Conservation (phyloP, 2,113 vertebrate species). For the Ardeotis arabs region DNA sequence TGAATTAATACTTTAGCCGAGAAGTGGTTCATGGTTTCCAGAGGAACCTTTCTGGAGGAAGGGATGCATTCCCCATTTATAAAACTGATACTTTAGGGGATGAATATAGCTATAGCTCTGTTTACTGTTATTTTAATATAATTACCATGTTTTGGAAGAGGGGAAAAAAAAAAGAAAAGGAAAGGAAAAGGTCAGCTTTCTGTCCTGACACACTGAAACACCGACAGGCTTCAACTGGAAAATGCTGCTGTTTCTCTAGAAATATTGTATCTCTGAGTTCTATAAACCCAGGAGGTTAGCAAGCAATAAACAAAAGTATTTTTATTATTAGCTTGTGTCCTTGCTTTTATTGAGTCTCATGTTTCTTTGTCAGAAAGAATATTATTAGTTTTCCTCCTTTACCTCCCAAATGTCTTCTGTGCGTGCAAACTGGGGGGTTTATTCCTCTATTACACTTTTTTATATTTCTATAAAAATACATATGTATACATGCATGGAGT, state of each 20-base stretch:
- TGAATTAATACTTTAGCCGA: neutral
- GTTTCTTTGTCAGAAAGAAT: neutral
- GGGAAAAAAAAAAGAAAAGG: neutral
- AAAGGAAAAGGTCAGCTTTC: neutral
- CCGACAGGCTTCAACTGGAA: neutral
- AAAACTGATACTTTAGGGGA: neutral
- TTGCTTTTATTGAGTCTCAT: neutral
- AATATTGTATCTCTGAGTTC: neutral
- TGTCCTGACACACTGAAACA: neutral
- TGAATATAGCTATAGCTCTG: neutral
- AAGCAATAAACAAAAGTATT: neutral
- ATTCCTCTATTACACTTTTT: neutral
- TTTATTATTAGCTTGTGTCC: neutral
- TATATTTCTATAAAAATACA: neutral
- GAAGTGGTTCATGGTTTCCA: neutral
- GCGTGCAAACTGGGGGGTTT: neutral
- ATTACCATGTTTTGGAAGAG: neutral
- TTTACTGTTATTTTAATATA: neutral
- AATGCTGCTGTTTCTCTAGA: neutral
- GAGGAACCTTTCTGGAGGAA: neutral
- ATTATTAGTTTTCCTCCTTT: neutral
- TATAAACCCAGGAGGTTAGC: neutral
- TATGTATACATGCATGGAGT: neutral
- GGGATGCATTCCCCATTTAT: neutral
- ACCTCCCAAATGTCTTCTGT: neutral